A percentile compares a stretch with the other conserved stretches of the same genome.
These are phyloP conservation scores for Cepaea hortensis DNA, from an alignment of 2,888 invertebrate species.

Conservation along the genomic window DNA sequence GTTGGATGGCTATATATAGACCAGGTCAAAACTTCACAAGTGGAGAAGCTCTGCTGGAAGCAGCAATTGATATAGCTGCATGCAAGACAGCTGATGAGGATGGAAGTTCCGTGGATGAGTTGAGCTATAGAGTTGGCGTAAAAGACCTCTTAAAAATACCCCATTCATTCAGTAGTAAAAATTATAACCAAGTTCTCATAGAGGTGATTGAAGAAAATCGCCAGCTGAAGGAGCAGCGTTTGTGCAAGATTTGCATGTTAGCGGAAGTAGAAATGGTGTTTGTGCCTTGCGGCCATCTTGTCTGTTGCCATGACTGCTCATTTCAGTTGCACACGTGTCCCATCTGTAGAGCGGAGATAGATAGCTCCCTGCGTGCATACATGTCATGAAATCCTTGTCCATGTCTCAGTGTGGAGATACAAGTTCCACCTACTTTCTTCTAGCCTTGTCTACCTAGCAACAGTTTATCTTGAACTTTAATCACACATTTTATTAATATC, in stretches of 20 bases:
- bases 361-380: conserved; percentile 89
- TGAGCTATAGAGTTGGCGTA: background rate
- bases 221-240: conserved; percentile 87
- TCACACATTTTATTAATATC: no score
- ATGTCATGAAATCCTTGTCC: conserved; percentile 51
- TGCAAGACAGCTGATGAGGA: background rate
- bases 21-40: conserved; percentile 13
- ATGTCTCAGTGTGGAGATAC: background rate
- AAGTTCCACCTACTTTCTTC: background rate
- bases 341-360: conserved; percentile 87
- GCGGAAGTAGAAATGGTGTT: conserved; percentile 91
- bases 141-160: background rate
- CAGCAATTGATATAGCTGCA: background rate
- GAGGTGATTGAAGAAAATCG: conserved; percentile 85
- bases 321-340: conserved; percentile 90
- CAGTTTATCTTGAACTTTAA: no score
- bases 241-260: conserved; percentile 97
- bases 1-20: background rate
- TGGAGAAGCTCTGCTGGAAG: conserved; percentile 11
- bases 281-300: conserved; percentile 94
- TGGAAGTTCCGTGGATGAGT: background rate
- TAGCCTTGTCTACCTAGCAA: no score
- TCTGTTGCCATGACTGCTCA: conserved; percentile 92
- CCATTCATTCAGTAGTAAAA: background rate
- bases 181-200: background rate